Conservation (phyloP, 2,888 invertebrate genomes). For the Invenusta paracnida region DNA sequence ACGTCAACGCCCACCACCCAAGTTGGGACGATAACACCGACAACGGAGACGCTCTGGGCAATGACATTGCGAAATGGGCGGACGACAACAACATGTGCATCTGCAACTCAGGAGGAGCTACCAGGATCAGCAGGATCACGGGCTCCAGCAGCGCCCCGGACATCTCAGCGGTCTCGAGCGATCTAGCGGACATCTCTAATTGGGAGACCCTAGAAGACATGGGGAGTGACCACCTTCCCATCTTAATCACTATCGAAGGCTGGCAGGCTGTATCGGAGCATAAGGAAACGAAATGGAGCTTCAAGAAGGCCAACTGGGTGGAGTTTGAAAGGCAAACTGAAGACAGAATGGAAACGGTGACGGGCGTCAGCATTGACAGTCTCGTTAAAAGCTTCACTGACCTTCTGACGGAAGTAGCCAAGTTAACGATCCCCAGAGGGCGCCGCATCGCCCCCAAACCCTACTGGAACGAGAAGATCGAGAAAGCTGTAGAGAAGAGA, state of each 20-base stretch:
- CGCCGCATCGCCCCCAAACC: not conserved
- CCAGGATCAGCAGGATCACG: no score
- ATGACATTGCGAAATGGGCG: not conserved
- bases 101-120: not conserved
- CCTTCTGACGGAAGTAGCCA: not conserved
- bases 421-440: not conserved
- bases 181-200: not conserved
- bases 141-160: no score
- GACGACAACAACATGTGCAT: not conserved
- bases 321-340: not conserved
- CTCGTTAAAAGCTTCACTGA: not conserved
- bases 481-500: not conserved
- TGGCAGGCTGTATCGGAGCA: not conserved
- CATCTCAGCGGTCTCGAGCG: not conserved
- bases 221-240: not conserved
- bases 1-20: no score
- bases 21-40: not conserved
- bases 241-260: not conserved
- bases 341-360: not conserved
- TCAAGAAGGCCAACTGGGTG: not conserved
- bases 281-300: not conserved
- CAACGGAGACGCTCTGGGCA: not conserved
- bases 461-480: not conserved
- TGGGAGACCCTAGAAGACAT: not conserved
- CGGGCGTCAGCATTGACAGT: not conserved